Evolutionary conservation across 2,888 invertebrate genomes (phyloP), one percentile per base, ranked within the genome.

Genomic region (Embidobia sp.): DNA sequence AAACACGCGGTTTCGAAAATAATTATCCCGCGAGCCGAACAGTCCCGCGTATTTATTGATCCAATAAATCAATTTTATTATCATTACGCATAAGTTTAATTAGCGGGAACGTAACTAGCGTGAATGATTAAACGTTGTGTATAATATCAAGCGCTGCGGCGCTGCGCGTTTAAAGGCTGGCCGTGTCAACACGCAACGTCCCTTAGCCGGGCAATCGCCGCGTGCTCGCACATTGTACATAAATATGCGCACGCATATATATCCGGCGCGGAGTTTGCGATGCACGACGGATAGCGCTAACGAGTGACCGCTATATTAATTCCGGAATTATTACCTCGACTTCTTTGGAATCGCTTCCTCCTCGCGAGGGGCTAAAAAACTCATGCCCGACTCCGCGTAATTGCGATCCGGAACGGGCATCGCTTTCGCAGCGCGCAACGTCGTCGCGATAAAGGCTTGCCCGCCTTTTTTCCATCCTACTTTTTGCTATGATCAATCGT

Each of bases 281-380:
- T 79, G 83, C 80, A 80, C 81, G 82, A 81, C 81, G 75, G 53
- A 64, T 70, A 66, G 77, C 82, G 80, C 75, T 78, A 64, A 75
- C 63, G 61, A 82, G 80, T 81, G 81, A 82, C 81, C 82, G 84
- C 82, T 83, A 81, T 83, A 85, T 85, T 84, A 85, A 85, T 85
- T 86, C 82, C 80, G 83, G 76, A 84, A 83, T 85, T 85, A 83
- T 81, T 79, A 83, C 78, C 79, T 79, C 73, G 63, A 53, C 51
- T 64, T 61, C 57, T 64, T 46, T 72, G 51, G 61, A 75, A 74
- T 73, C 46, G 77, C 75, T 77, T 79, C 77, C 77, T 78, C 40
- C 55, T 72, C 55, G 49, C 16, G 10, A 63, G 42, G 55, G 67
- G 18, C 40, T 57, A 75, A 75, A 75, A 75, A 75, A 75, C 53